Base-by-base conservation (phyloP, 2,113 vertebrate species). In the Laticauda colubrina region DNA sequence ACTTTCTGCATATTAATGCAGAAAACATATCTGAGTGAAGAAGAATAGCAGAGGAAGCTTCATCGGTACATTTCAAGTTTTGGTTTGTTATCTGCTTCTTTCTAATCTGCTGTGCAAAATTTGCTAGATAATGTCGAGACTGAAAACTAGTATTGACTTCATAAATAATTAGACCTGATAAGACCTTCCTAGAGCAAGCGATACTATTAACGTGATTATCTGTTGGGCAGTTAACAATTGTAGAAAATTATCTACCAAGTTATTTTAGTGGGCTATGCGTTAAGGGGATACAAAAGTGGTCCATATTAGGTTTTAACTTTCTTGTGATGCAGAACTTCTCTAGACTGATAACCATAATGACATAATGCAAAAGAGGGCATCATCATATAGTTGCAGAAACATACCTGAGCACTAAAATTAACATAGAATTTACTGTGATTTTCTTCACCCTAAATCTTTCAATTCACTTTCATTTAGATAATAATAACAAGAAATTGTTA, bases 1-100 rank as follows among this genome's bases (percentile, higher is more conserved):
- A 92, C 95, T 96, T 97, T 96, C 93, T 96, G 92, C 95, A 95
- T 94, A 96, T 95, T 96, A 95, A 93, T 95, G 95, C 93, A 56
- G 39, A 91, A 29, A 93, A 96, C 45, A 91, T 51, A 90, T 93
- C 29, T 86, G 89, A 95, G n/a, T 14, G 29, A 29, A 94, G 89
- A 95, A 90, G 64, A 75, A 14, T n/a, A 75, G 14, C 29, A 34
- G 29, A 45, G 75, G 24, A 61, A 64, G 5, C 85, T 61, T 87
- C 87, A 53, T 85, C 96, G 93, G 94, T 95, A 92, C 92, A 75
- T 93, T 91, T 90, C 92, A 90, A 93, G 93, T 94, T 92, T 95
- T 94, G 89, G 95, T 97, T 96, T 95, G 91, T 95, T 96, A 95
- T 94, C 95, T 91, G 92, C 89, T 92, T 95, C 59, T 85, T 96